phyloP scores from a whole-genome alignment of 2,888 invertebrate genomes.

The Hedychridium roseum region DNA sequence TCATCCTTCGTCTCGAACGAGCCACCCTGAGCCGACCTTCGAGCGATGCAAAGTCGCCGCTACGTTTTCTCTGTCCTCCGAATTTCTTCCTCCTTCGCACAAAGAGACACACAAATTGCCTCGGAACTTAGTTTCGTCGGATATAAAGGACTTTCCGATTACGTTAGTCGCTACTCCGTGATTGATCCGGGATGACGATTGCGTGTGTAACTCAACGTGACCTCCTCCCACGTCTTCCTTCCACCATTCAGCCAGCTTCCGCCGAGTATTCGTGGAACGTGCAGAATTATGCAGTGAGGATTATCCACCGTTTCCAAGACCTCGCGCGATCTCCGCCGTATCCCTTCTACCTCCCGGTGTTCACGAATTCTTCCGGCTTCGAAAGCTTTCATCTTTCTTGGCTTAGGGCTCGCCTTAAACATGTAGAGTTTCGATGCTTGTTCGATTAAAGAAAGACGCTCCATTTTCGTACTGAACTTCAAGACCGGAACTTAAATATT shows the following conservation, averaged over 20 bases:
- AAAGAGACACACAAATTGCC: constrained; percentile 63
- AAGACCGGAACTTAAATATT: too few species aligned
- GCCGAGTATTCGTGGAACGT: constrained; percentile 2
- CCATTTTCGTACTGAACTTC: too few species aligned
- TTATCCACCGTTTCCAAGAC: constrained; percentile 7
- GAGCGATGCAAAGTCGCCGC: constrained; percentile 56
- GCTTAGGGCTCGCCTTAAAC: too few species aligned
- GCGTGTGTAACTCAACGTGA: constrained; percentile 38
- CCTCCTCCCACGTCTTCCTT: constrained; percentile 18
- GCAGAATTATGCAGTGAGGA: constrained; percentile 5
- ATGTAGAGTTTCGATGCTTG: too few species aligned
- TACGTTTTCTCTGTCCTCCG: constrained; percentile 22
- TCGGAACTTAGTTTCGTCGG: constrained; percentile 60
- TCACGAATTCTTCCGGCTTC: not conserved
- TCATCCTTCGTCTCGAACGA: constrained; percentile 30
- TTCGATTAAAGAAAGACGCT: too few species aligned
- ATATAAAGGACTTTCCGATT: constrained; percentile 62
- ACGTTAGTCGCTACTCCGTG: constrained; percentile 55
- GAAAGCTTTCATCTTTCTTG: too few species aligned
- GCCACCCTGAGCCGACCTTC: constrained; percentile 38
- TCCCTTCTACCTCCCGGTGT: constrained; percentile 1
- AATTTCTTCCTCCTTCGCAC: constrained; percentile 47
- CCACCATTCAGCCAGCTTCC: constrained; percentile 1
- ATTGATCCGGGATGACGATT: constrained; percentile 59
- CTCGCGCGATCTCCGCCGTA: not conserved